These are phyloP conservation scores for Phlogophora meticulosa DNA, from an alignment of 2,888 invertebrate species.

Conservation along the genomic window DNA sequence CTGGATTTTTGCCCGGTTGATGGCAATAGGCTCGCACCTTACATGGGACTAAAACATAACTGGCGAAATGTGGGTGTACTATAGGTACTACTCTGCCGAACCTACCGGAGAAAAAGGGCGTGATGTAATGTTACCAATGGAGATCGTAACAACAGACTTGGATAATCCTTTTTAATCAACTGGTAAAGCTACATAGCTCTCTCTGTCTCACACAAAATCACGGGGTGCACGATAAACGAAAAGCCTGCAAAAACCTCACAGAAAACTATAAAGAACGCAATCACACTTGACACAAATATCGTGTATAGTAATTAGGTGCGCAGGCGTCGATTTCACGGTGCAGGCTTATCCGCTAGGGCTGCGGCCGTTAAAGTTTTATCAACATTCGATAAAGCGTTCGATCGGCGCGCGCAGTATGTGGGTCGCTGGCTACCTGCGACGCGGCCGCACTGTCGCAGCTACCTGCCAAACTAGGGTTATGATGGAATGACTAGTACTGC, in stretches of 20 bases:
- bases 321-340: constrained; percentile 81
- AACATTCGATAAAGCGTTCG: constrained; percentile 71
- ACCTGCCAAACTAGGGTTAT: constrained; percentile 32
- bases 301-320: constrained; percentile 67
- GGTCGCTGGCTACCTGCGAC: constrained; percentile 71
- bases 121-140: no score
- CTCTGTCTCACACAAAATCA: constrained; percentile 2
- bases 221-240: constrained; percentile 17
- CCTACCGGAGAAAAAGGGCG: no score
- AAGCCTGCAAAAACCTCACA: constrained; percentile 34
- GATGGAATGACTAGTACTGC: constrained; percentile 39
- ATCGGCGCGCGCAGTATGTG: constrained; percentile 73
- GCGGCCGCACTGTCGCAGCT: constrained; percentile 57
- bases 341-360: constrained; percentile 68
- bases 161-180: no score
- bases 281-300: constrained; percentile 68
- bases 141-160: no score
- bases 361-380: constrained; percentile 75
- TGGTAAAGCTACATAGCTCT: no score
- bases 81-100: no score
- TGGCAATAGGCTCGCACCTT: no score
- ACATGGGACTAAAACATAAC: no score
- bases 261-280: constrained; percentile 62
- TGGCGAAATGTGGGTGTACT: no score
- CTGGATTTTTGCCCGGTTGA: no score